Conservation (phyloP, 2,888 invertebrate species). For the Cataglyphis livida region DNA sequence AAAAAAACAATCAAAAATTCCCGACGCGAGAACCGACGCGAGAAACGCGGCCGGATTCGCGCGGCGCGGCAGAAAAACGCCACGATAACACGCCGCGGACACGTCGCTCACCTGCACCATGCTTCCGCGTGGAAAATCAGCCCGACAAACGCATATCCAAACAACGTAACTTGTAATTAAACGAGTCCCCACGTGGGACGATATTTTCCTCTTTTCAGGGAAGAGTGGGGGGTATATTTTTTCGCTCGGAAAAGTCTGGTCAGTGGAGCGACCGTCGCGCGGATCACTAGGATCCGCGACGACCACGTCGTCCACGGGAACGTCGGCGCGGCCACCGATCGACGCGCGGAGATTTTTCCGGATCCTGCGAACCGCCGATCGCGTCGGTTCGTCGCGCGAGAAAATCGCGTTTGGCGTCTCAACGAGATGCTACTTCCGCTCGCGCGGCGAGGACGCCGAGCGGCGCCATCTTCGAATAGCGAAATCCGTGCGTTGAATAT, state of each 20-base stretch:
- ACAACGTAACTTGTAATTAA: slow-evolving; percentile 85
- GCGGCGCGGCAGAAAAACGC: slow-evolving; percentile 52
- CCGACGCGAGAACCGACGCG: slow-evolving; percentile 80
- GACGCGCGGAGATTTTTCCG: background rate
- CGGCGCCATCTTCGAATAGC: slow-evolving; percentile 40
- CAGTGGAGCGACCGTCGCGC: slow-evolving; percentile 77
- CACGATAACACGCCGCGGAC: slow-evolving; percentile 71
- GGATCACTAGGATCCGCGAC: background rate
- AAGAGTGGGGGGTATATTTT: slow-evolving; percentile 81
- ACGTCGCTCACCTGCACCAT: slow-evolving; percentile 84
- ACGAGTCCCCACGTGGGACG: slow-evolving; percentile 85
- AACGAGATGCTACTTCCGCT: slow-evolving; percentile 23
- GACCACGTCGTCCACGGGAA: too few species aligned
- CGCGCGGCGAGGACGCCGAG: background rate
- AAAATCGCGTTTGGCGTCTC: background rate
- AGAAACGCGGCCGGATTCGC: slow-evolving; percentile 74
- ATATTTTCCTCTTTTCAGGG: slow-evolving; percentile 84
- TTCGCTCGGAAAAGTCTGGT: slow-evolving; percentile 84
- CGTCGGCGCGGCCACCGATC: background rate
- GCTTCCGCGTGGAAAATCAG: slow-evolving; percentile 83
- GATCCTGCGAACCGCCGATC: too few species aligned
- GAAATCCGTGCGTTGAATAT: background rate
- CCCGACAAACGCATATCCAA: slow-evolving; percentile 84
- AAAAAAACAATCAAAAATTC: slow-evolving; percentile 85
- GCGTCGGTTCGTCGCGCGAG: background rate